Evolutionary conservation across 2,113 vertebrate species (phyloP), one percentile per base, ranked within the genome.

Genomic region (Catharus minimus): DNA sequence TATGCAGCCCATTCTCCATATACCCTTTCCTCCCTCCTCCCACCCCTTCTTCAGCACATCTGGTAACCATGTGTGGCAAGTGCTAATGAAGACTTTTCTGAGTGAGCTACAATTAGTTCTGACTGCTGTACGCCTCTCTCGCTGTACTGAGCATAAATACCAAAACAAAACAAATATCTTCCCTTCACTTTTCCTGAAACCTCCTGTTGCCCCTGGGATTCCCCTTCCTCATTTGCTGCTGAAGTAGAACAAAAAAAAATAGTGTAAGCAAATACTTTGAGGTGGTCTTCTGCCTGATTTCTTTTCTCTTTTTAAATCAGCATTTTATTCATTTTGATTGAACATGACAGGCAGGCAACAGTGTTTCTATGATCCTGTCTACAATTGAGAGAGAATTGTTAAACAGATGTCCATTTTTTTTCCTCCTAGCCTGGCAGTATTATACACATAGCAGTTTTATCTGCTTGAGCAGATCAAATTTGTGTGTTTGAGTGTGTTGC

Each of bases 1-100:
- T 96, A 89, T 89, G 96, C 95, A 97, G 95, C 82, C 94, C 93
- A 95, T 96, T 95, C 95, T 96, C 92, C 92, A 95, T 80, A 89
- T 88, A 97, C 86, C 97, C 97, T 94, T 96, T 96, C 94, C 94
- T 92, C 96, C 96, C 92, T 97, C 95, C 95, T 97, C 98, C 94
- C 97, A 95, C 93, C 97, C 98, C 97, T 96, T 97, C 97, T 96
- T 91, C 97, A 44, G 97, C 98, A 99, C 99, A 99, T 99, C 99
- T 99, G 99, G 99, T 97, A 94, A 96, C 98, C 99, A 99, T 99
- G 98, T 99, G 99, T 98, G 98, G 97, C 94, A 94, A 97, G 98
- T 97, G 98, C 98, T 99, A 99, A 99, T 99, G 98, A 98, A 98
- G 98, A 98, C 98, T 98, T 99, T 99, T 98, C 98, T 98, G 98